Conservation (phyloP, 1,140 invertebrate genomes). For the Hyphantria cunea region DNA sequence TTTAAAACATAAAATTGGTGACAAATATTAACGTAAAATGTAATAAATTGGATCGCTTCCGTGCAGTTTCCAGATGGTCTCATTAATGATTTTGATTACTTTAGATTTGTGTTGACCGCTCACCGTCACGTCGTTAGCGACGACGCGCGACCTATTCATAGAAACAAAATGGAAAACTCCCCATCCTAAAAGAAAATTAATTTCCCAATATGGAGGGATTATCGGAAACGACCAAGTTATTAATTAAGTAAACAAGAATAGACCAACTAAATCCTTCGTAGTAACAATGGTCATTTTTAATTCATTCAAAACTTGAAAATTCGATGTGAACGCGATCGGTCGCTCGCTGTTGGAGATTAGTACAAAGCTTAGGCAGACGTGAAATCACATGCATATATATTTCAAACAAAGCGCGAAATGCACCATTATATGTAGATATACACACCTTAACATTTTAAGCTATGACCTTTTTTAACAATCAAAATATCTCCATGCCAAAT, state of each 20-base stretch:
- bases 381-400: too few relatives aligned
- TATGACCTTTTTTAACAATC: too few relatives aligned
- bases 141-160: conserved; percentile 40
- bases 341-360: conserved; percentile 4
- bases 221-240: conserved; percentile 46
- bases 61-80: conserved; percentile 34
- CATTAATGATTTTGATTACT: conserved; percentile 74
- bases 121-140: conserved; percentile 27
- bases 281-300: conserved; percentile 20
- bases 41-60: background rate
- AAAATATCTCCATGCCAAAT: too few relatives aligned
- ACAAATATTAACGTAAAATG: background rate
- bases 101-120: conserved; percentile 68
- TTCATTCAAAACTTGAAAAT: conserved; percentile 10
- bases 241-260: conserved; percentile 61
- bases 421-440: too few relatives aligned
- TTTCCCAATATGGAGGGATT: conserved; percentile 57
- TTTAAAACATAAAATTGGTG: too few relatives aligned
- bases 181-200: conserved; percentile 69
- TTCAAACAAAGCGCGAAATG: too few relatives aligned
- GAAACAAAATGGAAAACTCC: conserved; percentile 73
- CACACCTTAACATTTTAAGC: too few relatives aligned
- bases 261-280: conserved; percentile 22
- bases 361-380: background rate
- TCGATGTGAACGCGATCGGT: background rate